Evolutionary conservation across 2,113 vertebrate species (phyloP).

Genomic region (Mirounga angustirostris): DNA sequence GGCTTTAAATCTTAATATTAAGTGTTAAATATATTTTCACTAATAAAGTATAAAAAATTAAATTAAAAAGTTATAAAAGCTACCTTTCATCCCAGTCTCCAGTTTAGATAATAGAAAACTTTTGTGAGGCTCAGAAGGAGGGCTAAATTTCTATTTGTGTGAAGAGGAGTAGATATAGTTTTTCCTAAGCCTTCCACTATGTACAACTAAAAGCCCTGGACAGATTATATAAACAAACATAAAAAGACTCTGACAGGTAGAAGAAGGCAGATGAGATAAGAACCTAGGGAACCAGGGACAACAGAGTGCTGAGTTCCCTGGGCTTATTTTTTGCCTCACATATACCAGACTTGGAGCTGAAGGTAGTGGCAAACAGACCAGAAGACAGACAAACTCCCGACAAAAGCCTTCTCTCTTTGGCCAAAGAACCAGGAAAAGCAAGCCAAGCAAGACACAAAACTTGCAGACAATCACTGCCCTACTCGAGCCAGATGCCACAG

Average conservation of each 20-base stretch:
- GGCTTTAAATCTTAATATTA: not conserved
- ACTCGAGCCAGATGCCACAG: not conserved
- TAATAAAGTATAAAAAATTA: conserved; percentile 12
- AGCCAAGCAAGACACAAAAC: not conserved
- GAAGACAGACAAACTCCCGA: not conserved
- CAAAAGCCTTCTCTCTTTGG: not conserved
- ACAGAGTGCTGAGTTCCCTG: not conserved
- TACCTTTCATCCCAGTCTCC: not conserved
- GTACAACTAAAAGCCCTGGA: not conserved
- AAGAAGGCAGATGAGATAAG: not conserved
- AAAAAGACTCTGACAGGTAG: not conserved
- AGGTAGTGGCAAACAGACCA: not conserved
- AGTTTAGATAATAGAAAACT: not conserved
- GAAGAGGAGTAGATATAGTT: not conserved
- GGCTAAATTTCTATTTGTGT: not conserved
- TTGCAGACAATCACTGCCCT: not conserved
- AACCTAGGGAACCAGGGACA: not conserved
- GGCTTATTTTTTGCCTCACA: not conserved
- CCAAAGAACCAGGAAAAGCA: not conserved
- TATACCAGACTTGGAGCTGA: not conserved
- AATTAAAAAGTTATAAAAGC: not conserved
- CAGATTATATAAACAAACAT: not conserved
- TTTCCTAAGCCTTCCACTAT: not conserved
- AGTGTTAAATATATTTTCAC: not conserved
- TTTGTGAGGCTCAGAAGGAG: not conserved